Base-by-base conservation (phyloP, 2,113 vertebrate genomes). In the Megaptera novaeangliae region DNA sequence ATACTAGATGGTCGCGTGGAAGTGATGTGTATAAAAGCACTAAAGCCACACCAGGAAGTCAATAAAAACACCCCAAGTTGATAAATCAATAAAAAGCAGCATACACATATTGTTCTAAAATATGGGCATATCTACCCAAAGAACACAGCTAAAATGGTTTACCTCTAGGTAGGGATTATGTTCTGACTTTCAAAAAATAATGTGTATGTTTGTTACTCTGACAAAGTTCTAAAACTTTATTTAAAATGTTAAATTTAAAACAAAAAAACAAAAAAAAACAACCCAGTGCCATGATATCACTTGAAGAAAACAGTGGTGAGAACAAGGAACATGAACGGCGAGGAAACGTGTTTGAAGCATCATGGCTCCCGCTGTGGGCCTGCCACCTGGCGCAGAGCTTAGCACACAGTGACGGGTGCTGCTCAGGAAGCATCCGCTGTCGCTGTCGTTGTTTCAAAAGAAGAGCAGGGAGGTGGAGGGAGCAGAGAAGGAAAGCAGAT, bases 1-100 rank as follows among this genome's bases (percentile, higher is more conserved):
- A 14, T 14, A 25, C 15, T 3, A 66, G 12, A 9, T 0, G 0
- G 29, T 0, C 5, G 6, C 8, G 6, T n/a, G 20, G 44, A 34
- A 41, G 15, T 5, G 6, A 12, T 2, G 3, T 14, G n/a, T 3
- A 15, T 15, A 1, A 17, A 6, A 31, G 18, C 25, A 36, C 64
- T 41, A 2, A 52, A 11, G 57, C 27, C 68, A 57, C 29, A 41
- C 12, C 27, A 78, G 71, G 69, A 71, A 41, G 41, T 41, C 63
- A 55, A 25, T 14, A 20, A 27, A 77, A 18, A 25, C 5, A 9
- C 25, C 46, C 29, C 8, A 34, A 68, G 27, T 0, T 2, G 6
- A 61, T 4, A 15, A 13, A 15, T 27, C 29, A 9, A 6, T 27
- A 8, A 17, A n/a, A 29, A 2, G 20, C n/a, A 55, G 29, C 39